Percentiles rank a stretch among this genome's conserved stretches.
phyloP scores from a whole-genome alignment of 2,113 vertebrate species.

The Colistium nudipinnis region DNA sequence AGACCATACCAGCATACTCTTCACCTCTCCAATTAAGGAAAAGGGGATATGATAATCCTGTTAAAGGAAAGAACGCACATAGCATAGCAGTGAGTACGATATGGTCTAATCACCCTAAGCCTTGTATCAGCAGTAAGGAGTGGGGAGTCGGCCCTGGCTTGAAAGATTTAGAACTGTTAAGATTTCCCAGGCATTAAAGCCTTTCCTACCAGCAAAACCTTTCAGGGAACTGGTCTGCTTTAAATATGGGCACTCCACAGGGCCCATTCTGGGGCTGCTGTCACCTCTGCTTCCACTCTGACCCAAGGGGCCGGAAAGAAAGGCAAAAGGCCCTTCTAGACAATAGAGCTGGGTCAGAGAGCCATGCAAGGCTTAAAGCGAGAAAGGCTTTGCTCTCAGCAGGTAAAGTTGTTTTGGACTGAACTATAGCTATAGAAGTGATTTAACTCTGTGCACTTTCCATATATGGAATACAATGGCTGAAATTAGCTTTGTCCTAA shows the following conservation, averaged over 20 bases:
- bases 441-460: constrained; percentile 25
- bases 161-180: constrained; percentile 68
- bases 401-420: constrained; percentile 56
- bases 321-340: constrained; percentile 52
- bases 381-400: constrained; percentile 62
- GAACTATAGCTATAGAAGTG: constrained; percentile 40
- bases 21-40: constrained; percentile 65
- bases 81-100: constrained; percentile 44
- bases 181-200: constrained; percentile 61
- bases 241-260: constrained; percentile 35
- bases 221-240: constrained; percentile 34
- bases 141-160: constrained; percentile 47
- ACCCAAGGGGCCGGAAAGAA: constrained; percentile 42
- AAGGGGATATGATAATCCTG: constrained; percentile 68
- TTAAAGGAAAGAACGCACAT: constrained; percentile 56
- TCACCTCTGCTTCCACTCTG: constrained; percentile 26
- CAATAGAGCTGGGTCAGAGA: constrained; percentile 63
- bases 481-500: constrained; percentile 11
- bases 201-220: constrained; percentile 23
- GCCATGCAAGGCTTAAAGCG: constrained; percentile 39
- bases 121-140: constrained; percentile 66
- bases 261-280: constrained; percentile 22
- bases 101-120: constrained; percentile 70
- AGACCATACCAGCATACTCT: constrained; percentile 47
- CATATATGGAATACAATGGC: constrained; percentile 11